Evolutionary conservation across 2,797 vertebrate genomes (phyloP).

Genomic region (Chaetodon trifasciatus): DNA sequence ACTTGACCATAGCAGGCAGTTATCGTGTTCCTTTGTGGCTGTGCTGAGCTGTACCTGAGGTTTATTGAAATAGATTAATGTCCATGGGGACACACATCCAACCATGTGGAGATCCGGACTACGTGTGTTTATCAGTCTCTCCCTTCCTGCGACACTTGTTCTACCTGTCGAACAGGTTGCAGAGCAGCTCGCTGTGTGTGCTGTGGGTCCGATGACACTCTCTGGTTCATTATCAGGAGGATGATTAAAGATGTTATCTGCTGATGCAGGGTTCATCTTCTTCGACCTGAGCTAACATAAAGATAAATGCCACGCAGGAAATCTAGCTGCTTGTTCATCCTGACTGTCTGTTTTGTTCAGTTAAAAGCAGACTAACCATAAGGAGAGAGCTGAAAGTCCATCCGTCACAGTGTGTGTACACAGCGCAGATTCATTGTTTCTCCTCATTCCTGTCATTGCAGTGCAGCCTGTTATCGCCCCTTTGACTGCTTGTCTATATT

Average conservation of each 20-base stretch:
- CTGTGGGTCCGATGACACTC: background rate
- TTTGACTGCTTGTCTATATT: conserved; percentile 28
- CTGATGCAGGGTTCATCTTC: background rate
- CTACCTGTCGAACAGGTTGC: conserved; percentile 64
- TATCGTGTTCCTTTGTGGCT: conserved; percentile 8
- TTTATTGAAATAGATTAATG: conserved; percentile 19
- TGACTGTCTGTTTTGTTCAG: background rate
- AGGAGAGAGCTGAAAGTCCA: background rate
- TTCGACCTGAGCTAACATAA: conserved; percentile 3
- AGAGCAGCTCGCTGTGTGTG: conserved; percentile 15
- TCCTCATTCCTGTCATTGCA: conserved; percentile 28
- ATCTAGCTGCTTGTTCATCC: background rate
- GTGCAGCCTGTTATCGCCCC: conserved; percentile 17
- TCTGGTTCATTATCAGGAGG: conserved; percentile 9
- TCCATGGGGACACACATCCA: background rate
- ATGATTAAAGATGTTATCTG: conserved; percentile 9
- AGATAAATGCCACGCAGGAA: background rate
- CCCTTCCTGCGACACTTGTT: conserved; percentile 47
- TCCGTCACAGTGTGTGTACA: background rate
- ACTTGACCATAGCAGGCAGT: conserved; percentile 1
- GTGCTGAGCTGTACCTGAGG: background rate
- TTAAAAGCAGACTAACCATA: conserved; percentile 4
- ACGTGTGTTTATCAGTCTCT: conserved; percentile 2
- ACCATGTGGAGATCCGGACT: conserved; percentile 3
- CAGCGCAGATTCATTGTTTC: conserved; percentile 21